A percentile compares a stretch with the other conserved stretches of the same genome.
These are phyloP conservation scores for Ooceraea biroi DNA, from an alignment of 1,140 invertebrate species.

Conservation along the genomic window DNA sequence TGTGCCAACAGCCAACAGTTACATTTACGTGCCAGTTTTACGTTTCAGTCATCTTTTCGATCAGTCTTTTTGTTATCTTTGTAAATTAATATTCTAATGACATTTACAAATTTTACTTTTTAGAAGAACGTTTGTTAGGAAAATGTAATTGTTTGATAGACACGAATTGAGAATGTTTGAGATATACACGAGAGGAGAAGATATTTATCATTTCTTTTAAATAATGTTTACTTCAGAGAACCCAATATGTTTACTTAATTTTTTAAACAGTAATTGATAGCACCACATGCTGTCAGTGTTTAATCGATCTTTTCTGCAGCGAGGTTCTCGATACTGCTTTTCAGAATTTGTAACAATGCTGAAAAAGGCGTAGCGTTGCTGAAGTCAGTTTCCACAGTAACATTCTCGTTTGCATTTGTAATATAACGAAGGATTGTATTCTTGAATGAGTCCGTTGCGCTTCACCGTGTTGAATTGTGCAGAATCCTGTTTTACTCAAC, in stretches of 20 bases:
- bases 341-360: conserved; percentile 11
- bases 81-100: conserved; percentile 14
- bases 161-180: too few species aligned
- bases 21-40: background rate
- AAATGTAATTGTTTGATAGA: background rate
- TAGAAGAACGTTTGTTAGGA: background rate
- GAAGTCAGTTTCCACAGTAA: conserved; percentile 17
- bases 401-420: conserved; percentile 5
- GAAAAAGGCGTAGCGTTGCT: conserved; percentile 1
- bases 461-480: conserved; percentile 8
- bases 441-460: conserved; percentile 21
- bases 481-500: conserved; percentile 20
- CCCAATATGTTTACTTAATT: conserved; percentile 11
- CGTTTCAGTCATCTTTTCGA: background rate
- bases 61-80: background rate
- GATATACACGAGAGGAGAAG: background rate
- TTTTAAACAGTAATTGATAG: background rate
- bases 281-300: background rate
- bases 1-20: background rate
- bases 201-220: conserved; percentile 6
- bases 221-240: background rate
- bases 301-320: background rate
- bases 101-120: background rate
- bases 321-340: background rate
- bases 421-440: conserved; percentile 11